Evolutionary conservation across 2,797 vertebrate species (phyloP).

Genomic region (Tadarida brasiliensis): DNA sequence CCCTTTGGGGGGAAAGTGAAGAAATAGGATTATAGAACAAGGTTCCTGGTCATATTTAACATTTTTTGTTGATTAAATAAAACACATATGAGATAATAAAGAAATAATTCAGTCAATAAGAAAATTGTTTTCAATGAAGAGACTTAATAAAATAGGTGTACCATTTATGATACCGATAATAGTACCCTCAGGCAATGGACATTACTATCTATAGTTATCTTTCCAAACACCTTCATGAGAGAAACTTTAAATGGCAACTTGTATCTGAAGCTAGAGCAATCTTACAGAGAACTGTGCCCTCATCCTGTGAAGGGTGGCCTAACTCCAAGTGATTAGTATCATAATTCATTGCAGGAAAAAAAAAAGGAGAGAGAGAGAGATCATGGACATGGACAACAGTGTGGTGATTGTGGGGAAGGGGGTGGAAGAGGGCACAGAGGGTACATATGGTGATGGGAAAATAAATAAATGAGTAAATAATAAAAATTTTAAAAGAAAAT

Average conservation of each 20-base stretch:
- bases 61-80: conserved; percentile 39
- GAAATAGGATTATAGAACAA: not conserved
- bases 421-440: too few species aligned
- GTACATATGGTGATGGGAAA: too few species aligned
- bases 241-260: not conserved
- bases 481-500: too few species aligned
- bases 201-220: not conserved
- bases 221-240: not conserved
- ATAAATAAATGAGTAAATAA: too few species aligned
- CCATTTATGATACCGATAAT: not conserved
- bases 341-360: not conserved
- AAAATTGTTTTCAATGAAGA: conserved; percentile 37
- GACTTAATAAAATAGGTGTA: not conserved
- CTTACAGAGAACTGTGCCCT: not conserved
- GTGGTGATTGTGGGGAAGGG: too few species aligned
- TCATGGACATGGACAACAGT: too few species aligned
- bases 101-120: conserved; percentile 27
- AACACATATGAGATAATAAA: not conserved
- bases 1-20: not conserved
- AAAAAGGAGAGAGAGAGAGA: too few species aligned
- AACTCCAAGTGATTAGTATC: not conserved
- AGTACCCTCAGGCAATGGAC: not conserved
- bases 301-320: not conserved
- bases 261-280: not conserved
- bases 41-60: not conserved